These are phyloP conservation scores for Aix galericulata DNA, from an alignment of 2,113 vertebrate species.

Conservation along the genomic window DNA sequence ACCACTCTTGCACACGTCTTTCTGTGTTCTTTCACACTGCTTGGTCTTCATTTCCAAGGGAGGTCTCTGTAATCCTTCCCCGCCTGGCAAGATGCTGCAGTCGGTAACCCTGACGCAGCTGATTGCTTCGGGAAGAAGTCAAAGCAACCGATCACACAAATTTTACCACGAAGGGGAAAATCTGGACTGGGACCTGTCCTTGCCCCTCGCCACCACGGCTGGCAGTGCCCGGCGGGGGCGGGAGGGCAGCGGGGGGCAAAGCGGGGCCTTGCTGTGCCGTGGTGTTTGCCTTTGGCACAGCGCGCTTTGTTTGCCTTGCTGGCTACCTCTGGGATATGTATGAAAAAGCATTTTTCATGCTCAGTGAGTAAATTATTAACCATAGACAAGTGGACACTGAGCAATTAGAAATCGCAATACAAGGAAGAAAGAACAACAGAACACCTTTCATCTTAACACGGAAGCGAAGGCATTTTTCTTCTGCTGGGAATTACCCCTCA, in stretches of 20 bases:
- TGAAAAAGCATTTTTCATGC: constrained; percentile 47
- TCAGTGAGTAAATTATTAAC: constrained; percentile 53
- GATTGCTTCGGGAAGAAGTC: neutral
- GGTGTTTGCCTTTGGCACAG: neutral
- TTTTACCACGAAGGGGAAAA: neutral
- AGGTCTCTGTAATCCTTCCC: neutral
- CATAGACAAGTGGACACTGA: neutral
- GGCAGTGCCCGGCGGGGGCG: neutral
- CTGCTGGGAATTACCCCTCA: constrained; percentile 57
- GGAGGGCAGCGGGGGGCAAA: neutral
- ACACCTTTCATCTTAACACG: constrained; percentile 55
- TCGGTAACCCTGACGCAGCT: accelerated
- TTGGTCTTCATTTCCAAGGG: neutral
- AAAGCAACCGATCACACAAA: neutral
- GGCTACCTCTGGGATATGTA: neutral
- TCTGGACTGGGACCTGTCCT: neutral
- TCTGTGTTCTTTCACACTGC: neutral
- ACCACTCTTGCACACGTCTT: neutral
- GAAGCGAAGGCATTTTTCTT: constrained; percentile 44
- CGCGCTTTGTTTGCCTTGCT: constrained; percentile 21
- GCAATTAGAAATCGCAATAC: constrained; percentile 12
- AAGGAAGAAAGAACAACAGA: constrained; percentile 55
- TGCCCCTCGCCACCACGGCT: neutral
- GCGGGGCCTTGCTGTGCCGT: constrained; percentile 11
- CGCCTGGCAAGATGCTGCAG: accelerated